Percentiles rank a stretch among this genome's conserved stretches.
Conservation (phyloP, 1,140 invertebrate genomes). For the Hypothenemus hampei region DNA sequence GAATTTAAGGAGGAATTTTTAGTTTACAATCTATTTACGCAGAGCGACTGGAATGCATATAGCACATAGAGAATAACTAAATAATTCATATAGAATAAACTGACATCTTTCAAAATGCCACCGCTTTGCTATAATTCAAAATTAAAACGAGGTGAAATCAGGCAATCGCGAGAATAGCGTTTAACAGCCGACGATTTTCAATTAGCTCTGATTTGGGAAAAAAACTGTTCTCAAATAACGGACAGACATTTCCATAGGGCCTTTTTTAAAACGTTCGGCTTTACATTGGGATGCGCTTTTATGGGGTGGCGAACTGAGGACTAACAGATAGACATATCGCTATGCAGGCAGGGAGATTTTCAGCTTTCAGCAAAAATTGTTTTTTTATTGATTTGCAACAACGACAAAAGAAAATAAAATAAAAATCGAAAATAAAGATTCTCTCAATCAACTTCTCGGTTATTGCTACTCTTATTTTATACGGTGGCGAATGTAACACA, state of each 20-base stretch:
- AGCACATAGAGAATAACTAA: too few relatives aligned
- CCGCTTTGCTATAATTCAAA: too few relatives aligned
- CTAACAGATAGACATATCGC: slow-evolving; percentile 10
- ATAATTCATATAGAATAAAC: too few relatives aligned
- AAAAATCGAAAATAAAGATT: too few relatives aligned
- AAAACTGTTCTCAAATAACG: slow-evolving; percentile 8
- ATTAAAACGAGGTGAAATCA: not conserved
- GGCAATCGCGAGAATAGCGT: not conserved
- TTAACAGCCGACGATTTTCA: not conserved
- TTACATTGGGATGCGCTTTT: slow-evolving; percentile 6
- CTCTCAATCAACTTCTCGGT: too few relatives aligned
- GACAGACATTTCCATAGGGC: slow-evolving; percentile 9
- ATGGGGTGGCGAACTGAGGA: slow-evolving; percentile 3
- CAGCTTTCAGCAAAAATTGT: slow-evolving; percentile 4
- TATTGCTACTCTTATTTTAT: too few relatives aligned
- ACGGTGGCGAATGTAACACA: not conserved
- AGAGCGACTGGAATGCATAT: too few relatives aligned
- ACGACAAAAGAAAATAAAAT: too few relatives aligned
- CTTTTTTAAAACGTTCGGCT: not conserved
- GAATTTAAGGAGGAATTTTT: too few relatives aligned
- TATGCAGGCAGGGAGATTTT: slow-evolving; percentile 9
- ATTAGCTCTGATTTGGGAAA: not conserved
- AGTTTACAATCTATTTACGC: too few relatives aligned
- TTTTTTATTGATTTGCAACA: slow-evolving; percentile 8
- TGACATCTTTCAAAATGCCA: too few relatives aligned